Evolutionary conservation across 2,888 invertebrate genomes (phyloP).

Genomic region (Machimus rusticus): DNA sequence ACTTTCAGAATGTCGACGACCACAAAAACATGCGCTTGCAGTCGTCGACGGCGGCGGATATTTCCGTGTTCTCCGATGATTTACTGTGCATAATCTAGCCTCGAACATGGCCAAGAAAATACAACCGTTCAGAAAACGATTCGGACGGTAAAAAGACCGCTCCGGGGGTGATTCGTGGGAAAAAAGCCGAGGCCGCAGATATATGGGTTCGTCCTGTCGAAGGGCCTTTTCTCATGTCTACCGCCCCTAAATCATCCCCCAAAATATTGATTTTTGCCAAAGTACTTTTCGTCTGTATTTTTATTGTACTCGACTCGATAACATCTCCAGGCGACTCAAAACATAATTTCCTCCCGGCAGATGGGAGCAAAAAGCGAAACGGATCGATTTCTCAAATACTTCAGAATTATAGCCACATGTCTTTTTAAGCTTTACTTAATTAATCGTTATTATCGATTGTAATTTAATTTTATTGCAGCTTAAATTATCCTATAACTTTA

Average conservation of each 20-base stretch:
- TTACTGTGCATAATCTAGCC: neutral
- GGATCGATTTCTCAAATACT: neutral
- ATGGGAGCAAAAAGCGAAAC: neutral
- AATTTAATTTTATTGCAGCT: neutral
- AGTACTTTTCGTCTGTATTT: neutral
- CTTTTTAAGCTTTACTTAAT: neutral
- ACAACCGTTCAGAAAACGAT: neutral
- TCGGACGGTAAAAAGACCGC: neutral
- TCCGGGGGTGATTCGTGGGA: neutral
- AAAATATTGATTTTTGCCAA: conserved; percentile 6
- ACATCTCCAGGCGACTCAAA: neutral
- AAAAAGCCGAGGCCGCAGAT: neutral
- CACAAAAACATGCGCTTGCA: neutral
- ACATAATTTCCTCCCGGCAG: neutral
- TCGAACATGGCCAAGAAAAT: neutral
- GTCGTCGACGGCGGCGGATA: neutral
- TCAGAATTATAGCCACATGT: neutral
- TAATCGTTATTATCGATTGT: neutral
- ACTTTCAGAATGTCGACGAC: neutral
- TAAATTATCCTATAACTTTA: neutral
- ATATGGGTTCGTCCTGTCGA: neutral
- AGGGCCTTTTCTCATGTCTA: neutral
- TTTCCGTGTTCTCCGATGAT: neutral
- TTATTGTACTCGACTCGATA: neutral
- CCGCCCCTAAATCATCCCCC: neutral